A percentile compares a stretch with the other conserved stretches of the same genome.
These are phyloP conservation scores for Trogon melanurus DNA, from an alignment of 2,113 vertebrate species.

Conservation along the genomic window DNA sequence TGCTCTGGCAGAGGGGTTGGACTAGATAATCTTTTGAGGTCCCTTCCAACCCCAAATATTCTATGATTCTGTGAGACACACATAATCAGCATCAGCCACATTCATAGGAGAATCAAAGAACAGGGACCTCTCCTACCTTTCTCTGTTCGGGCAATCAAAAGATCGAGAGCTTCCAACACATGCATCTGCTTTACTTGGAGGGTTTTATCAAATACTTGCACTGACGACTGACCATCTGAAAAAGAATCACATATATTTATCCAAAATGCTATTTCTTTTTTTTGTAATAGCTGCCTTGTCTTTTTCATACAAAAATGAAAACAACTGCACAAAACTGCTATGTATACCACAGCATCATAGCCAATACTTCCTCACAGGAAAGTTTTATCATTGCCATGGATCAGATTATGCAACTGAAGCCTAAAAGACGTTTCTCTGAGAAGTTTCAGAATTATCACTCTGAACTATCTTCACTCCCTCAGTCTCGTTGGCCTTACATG, in stretches of 20 bases:
- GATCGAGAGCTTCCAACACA: constrained; percentile 91
- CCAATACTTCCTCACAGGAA: background rate
- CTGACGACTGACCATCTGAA: constrained; percentile 82
- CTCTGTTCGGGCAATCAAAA: constrained; percentile 90
- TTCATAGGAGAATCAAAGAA: background rate
- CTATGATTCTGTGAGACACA: no score
- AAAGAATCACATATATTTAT: constrained; percentile 3
- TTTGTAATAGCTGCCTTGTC: background rate
- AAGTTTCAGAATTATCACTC: background rate
- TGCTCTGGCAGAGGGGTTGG: no score
- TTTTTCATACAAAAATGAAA: background rate
- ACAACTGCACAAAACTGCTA: background rate
- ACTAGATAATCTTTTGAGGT: no score
- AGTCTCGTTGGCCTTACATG: fast-evolving
- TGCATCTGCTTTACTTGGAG: constrained; percentile 95
- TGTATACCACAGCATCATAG: background rate
- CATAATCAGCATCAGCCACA: background rate
- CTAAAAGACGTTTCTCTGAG: background rate
- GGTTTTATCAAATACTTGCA: constrained; percentile 93
- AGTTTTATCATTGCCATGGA: background rate
- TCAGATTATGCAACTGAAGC: background rate
- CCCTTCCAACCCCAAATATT: no score
- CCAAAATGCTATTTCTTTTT: background rate
- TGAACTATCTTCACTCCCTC: background rate
- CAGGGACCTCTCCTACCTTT: constrained; percentile 82